A percentile compares a stretch with the other conserved stretches of the same genome.
Conservation (phyloP, 2,888 invertebrate genomes). For the Agrochola macilenta region DNA sequence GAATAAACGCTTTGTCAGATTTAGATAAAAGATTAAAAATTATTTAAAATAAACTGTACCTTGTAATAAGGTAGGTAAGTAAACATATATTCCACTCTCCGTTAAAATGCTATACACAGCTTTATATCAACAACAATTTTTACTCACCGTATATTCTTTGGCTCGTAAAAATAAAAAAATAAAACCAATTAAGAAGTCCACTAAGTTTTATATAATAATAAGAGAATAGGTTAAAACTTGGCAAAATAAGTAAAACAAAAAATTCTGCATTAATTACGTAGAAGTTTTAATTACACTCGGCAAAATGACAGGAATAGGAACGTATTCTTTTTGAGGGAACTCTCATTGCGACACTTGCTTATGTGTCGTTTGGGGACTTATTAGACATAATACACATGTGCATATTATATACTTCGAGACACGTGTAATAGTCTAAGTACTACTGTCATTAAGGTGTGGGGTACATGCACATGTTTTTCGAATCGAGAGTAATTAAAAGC, state of each 20-base stretch:
- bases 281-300: background rate
- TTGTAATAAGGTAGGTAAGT: too few species aligned
- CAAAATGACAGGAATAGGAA: background rate
- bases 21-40: too few species aligned
- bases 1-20: too few species aligned
- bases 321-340: background rate
- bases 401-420: background rate
- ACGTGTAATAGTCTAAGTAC: background rate
- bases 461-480: background rate
- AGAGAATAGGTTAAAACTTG: background rate
- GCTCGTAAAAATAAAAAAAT: background rate
- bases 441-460: background rate
- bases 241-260: background rate
- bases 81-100: too few species aligned
- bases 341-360: background rate
- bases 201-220: conserved; percentile 5
- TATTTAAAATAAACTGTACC: too few species aligned
- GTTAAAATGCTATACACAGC: too few species aligned
- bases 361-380: background rate
- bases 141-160: background rate
- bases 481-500: conserved; percentile 25
- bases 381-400: background rate
- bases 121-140: too few species aligned
- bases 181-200: background rate
- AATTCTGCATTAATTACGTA: background rate